Percentiles rank a stretch among this genome's conserved stretches.
Conservation (phyloP, 2,797 vertebrate species). For the Neosilurus hyrtlii region DNA sequence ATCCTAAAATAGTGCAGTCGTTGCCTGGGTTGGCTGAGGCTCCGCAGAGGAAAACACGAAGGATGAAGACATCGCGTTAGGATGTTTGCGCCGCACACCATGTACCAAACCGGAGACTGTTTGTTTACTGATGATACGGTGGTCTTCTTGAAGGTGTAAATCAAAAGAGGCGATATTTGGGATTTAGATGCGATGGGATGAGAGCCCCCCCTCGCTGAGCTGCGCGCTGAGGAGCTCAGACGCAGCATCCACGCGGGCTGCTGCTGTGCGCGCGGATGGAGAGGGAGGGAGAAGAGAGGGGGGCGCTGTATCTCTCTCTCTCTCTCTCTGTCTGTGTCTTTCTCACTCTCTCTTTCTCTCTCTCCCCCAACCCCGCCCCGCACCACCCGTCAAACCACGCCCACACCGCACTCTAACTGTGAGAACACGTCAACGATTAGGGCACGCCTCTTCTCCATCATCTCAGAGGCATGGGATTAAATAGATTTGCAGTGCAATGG, state of each 20-base stretch:
- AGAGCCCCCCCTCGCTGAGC: conserved; percentile 65
- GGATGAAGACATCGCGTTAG: conserved; percentile 56
- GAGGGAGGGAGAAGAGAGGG: conserved; percentile 24
- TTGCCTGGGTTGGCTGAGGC: conserved; percentile 56
- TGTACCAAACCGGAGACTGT: conserved; percentile 25
- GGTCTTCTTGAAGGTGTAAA: conserved; percentile 49
- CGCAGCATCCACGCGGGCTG: conserved; percentile 73
- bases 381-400: conserved; percentile 44
- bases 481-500: neutral
- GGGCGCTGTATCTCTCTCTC: conserved; percentile 4
- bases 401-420: conserved; percentile 49
- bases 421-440: conserved; percentile 55
- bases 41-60: conserved; percentile 57
- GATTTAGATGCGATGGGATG: conserved; percentile 58
- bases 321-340: conserved; percentile 32
- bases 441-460: conserved; percentile 34
- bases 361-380: conserved; percentile 32
- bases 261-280: conserved; percentile 50
- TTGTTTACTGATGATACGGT: conserved; percentile 26
- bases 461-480: neutral
- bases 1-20: conserved; percentile 61
- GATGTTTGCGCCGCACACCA: conserved; percentile 45
- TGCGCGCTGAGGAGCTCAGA: conserved; percentile 69
- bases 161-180: conserved; percentile 55
- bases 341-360: conserved; percentile 39